These are phyloP conservation scores for Drosophila multiciliata DNA, from an alignment of 2,888 invertebrate genomes.

Conservation along the genomic window DNA sequence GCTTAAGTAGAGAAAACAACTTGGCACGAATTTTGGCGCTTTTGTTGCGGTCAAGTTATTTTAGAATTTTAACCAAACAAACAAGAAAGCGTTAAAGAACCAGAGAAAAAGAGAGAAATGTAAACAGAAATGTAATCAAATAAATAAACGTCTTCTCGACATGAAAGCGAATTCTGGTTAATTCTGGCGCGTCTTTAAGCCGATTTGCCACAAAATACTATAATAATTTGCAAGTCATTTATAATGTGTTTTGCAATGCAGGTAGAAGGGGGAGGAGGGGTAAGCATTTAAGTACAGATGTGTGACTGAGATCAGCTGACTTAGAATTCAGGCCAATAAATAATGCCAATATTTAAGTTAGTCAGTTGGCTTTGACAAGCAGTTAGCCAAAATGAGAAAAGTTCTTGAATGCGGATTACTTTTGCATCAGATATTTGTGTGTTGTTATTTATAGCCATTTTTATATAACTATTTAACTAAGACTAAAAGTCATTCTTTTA, in stretches of 20 bases:
- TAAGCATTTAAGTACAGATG: conserved; percentile 18
- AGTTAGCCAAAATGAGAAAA: conserved; percentile 14
- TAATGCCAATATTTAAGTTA: conserved; percentile 31
- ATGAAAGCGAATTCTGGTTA: conserved; percentile 73
- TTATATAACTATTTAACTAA: neutral
- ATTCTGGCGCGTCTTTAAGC: conserved; percentile 62
- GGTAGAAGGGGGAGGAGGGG: neutral
- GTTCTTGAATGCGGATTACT: neutral
- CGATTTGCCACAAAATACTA: conserved; percentile 68
- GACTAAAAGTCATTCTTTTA: no score
- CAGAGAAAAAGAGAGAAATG: conserved; percentile 10
- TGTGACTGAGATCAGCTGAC: conserved; percentile 19
- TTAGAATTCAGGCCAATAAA: conserved; percentile 13
- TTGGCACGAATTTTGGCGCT: conserved; percentile 69
- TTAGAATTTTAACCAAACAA: conserved; percentile 52
- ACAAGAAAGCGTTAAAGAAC: conserved; percentile 18
- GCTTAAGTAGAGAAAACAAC: conserved; percentile 49
- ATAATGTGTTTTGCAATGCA: conserved; percentile 8
- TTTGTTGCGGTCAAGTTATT: conserved; percentile 73
- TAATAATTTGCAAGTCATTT: conserved; percentile 56
- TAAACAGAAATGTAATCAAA: conserved; percentile 61
- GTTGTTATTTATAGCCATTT: neutral
- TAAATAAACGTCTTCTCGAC: conserved; percentile 53
- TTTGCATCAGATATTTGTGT: neutral
- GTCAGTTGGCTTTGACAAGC: neutral